Base-by-base conservation (phyloP, 1,140 invertebrate genomes). In the Rhagoletis pomonella region DNA sequence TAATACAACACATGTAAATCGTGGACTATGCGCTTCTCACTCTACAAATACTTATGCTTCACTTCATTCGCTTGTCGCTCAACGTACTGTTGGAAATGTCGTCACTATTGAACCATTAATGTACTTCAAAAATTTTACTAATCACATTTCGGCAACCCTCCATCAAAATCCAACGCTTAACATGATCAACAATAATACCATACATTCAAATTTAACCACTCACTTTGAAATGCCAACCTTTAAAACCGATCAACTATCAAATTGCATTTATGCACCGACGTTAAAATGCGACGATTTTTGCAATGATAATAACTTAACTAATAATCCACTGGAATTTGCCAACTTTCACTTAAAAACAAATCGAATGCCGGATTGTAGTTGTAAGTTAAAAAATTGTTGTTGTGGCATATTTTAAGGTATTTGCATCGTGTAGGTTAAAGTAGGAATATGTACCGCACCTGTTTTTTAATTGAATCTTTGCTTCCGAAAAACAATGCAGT, bases 381-480 rank as follows among this genome's bases (percentile, higher is more conserved):
- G 73, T 81, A 81, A 81, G 73, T 81, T 55, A 81, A 81, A 29
- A 14, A 19, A 50, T 81, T 58, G 73, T 81, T 81, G 73, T 81
- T 81, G 73, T 81, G 73, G 73, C 73, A 81, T 81, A 55, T 58
- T 47, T 47, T 55, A 55, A 55, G 73, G 14, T 81, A 81, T 81
- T 81, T 81, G 7, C 73, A 81, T 7, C n/a, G 44, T 64, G 69
- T 81, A 81, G 73, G 73, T 19, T 81, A 81, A 19, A 50, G 73
- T 58, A 81, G 73, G 9, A 81, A 5, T 3, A 55, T n/a, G 73
- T 81, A 47, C 73, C 47, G 73, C 47, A 81, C 73, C 47, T 81
- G 17, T 73, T 73, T 42, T 44, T 44, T 44, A 39, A 47, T 1
- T 4, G 17, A 73, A 4, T 73, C 19, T 10, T 55, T 81, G 50